Evolutionary conservation across 1,140 invertebrate genomes (phyloP), one percentile per base, ranked within the genome.

Genomic region (Anagrus nilaparvatae): DNA sequence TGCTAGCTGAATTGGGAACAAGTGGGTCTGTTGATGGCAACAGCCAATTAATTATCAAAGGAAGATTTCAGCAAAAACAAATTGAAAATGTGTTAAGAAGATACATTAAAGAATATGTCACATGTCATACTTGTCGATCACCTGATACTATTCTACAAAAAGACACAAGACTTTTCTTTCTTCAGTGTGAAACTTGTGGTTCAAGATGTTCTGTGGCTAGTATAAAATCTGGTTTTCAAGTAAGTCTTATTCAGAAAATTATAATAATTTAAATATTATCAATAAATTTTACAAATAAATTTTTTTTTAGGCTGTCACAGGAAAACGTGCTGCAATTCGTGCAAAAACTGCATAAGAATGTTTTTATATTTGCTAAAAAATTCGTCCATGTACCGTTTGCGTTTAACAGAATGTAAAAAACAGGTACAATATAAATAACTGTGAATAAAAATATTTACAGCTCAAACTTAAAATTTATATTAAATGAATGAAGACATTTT

Each of bases 151-250:
- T 97, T 53, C 73, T 99, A 42, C 94, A 98, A 70, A 99, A 99
- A 71, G 96, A 99, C 65, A 97, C 94, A 23, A 77, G 97, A 57
- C 76, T 99, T 39, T 98, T 97, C 74, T 99, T 99, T 77, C 78
- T 99, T 36, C 94, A 99, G 68, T 99, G 97, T 71, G 93, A 98
- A 74, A 92, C 88, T 1, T 99, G 97, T 73, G 94, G 95, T 14
- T 97, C 94, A 23, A 76, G 95, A 60, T 98, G 96, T 76, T 99
- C 96, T 39, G 97, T 99, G 21, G 88, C 94, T 54, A 97, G 92
- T 70, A 99, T 99, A 66, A 99, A 99, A 72, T 95, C 93, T 70
- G 96, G 97, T 77, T 99, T 99, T 82, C 96, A 98, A 78, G 87
- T 78, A 61, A 59, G 40, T 49, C 40, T 48, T 27, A 27, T 43